Percentiles rank a stretch among this genome's conserved stretches.
Evolutionary conservation across 2,888 invertebrate genomes (phyloP).

Genomic region (Cephus nigrinus): DNA sequence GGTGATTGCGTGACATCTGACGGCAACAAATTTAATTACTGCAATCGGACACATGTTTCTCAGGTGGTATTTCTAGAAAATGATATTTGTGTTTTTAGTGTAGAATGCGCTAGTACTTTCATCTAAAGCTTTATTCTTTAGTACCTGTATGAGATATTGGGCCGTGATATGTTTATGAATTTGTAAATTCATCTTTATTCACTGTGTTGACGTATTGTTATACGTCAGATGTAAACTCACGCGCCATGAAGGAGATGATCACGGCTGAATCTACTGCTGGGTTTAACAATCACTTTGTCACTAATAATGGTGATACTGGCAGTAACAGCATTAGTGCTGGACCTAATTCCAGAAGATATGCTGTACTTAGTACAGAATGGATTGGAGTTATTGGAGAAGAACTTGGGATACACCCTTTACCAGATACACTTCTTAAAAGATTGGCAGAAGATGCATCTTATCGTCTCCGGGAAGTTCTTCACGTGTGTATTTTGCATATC

Average conservation of each 20-base stretch:
- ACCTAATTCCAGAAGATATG: slow-evolving; percentile 54
- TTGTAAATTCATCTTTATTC: neutral
- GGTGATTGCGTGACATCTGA: neutral
- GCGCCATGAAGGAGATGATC: slow-evolving; percentile 56
- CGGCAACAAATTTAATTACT: neutral
- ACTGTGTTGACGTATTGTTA: neutral
- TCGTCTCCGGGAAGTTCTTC: slow-evolving; percentile 59
- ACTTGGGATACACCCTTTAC: slow-evolving; percentile 58
- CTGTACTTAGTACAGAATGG: slow-evolving; percentile 61
- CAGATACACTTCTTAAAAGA: slow-evolving; percentile 54
- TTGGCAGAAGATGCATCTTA: slow-evolving; percentile 63
- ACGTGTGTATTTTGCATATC: slow-evolving; percentile 38
- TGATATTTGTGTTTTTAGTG: neutral
- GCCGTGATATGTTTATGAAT: neutral
- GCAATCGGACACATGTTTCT: neutral
- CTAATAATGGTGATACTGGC: slow-evolving; percentile 53
- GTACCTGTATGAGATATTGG: neutral
- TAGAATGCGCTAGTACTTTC: neutral
- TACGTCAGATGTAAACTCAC: neutral
- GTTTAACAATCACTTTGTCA: slow-evolving; percentile 55
- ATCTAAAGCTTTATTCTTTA: neutral
- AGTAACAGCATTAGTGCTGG: slow-evolving; percentile 44
- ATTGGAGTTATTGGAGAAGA: slow-evolving; percentile 61
- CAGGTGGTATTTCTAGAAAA: neutral
- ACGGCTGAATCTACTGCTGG: slow-evolving; percentile 45